These are phyloP conservation scores for Darevskia mixta DNA, from an alignment of 2,797 vertebrate species.

Conservation along the genomic window DNA sequence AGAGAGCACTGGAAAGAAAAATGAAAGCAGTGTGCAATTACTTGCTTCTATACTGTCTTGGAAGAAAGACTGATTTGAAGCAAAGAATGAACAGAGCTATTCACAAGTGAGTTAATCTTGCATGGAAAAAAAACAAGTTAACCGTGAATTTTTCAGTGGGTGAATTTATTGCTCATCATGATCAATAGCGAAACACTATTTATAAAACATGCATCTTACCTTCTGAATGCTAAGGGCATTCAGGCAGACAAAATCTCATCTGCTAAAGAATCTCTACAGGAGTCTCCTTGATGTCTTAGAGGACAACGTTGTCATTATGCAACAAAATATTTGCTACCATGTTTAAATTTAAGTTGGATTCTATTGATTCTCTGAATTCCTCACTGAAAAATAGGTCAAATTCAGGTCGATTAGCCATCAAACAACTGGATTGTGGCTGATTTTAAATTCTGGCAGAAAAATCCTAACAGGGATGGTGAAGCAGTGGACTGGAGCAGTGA, in stretches of 20 bases:
- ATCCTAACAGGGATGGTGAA: too few relatives aligned
- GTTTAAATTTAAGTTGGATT: constrained; percentile 7
- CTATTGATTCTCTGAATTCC: background rate
- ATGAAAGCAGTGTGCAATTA: constrained; percentile 36
- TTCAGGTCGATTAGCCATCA: background rate
- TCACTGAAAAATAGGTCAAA: background rate
- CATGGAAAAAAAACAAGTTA: background rate
- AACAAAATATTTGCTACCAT: background rate
- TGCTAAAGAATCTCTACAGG: background rate
- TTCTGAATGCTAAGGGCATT: constrained; percentile 21
- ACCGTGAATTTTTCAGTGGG: constrained; percentile 8
- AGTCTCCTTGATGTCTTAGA: background rate
- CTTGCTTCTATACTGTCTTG: constrained; percentile 3
- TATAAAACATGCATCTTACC: constrained; percentile 1
- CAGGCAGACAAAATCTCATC: background rate
- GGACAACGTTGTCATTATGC: constrained; percentile 12
- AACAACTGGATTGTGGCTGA: background rate
- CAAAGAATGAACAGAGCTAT: constrained; percentile 19
- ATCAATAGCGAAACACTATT: constrained; percentile 17
- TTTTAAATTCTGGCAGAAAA: too few relatives aligned
- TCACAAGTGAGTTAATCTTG: constrained; percentile 21
- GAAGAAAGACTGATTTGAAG: constrained; percentile 33
- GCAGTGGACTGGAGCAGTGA: too few relatives aligned
- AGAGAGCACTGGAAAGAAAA: constrained; percentile 17
- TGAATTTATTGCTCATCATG: constrained; percentile 6